Evolutionary conservation across 1,140 invertebrate species (phyloP), one percentile per base, ranked within the genome.

Genomic region (Sweltsa coloradensis): DNA sequence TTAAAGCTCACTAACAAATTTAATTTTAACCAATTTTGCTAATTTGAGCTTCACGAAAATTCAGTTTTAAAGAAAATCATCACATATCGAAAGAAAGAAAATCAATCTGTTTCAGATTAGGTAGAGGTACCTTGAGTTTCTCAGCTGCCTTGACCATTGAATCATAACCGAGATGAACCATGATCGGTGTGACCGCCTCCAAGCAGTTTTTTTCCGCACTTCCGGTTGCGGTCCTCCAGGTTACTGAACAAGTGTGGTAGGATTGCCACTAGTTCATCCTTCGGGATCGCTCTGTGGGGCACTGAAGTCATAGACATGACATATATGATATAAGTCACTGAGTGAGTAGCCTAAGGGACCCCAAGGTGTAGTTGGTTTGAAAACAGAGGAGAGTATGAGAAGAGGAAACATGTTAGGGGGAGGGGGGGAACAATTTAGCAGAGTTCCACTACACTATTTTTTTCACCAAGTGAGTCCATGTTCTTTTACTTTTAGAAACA

Each of bases 81-180:
- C n/a, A n/a, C n/a, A n/a, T n/a, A n/a, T n/a, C n/a, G n/a, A n/a
- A n/a, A n/a, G n/a, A n/a, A n/a, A n/a, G n/a, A n/a, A n/a, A n/a
- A n/a, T n/a, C n/a, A n/a, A 16, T 37, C n/a, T n/a, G n/a, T n/a
- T n/a, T n/a, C 47, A 26, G 24, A n/a, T 9, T 27, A 47, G 40
- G 31, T 25, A 29, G 29, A 39, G 47, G 53, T 63, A 84, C 82
- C 74, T 93, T 93, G 1, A 91, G 60, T 63, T 89, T 90, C 55
- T 86, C 83, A 9, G 83, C 72, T 29, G 81, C 79, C 48, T 81
- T 80, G 3, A 75, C 64, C 81, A 95, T 88, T 1, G 71, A 52
- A 34, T 92, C 87, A 56, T 84, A 94, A 5, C 90, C 88, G 1
- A 91, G 65, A 65, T 95, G 91, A 47, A 94, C 82, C 91, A 96